Conservation (phyloP, 2,797 vertebrate species). For the Pseudopleuronectes americanus region DNA sequence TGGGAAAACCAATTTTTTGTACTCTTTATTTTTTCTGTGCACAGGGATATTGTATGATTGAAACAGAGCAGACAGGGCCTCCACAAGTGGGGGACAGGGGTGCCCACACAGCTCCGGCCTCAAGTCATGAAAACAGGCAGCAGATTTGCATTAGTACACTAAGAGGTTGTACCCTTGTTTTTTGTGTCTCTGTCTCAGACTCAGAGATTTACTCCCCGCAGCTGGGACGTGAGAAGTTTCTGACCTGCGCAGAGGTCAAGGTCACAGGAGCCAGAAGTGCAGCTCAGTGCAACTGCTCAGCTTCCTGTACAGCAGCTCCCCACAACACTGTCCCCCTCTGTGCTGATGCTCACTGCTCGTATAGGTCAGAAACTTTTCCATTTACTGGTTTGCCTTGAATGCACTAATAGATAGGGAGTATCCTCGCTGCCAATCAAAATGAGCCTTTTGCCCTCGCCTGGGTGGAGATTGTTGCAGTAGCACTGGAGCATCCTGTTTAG, state of each 20-base stretch:
- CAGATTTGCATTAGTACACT: neutral
- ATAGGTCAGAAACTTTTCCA: slow-evolving; percentile 66
- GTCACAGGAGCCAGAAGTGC: slow-evolving; percentile 49
- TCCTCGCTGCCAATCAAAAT: slow-evolving; percentile 80
- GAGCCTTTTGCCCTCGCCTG: slow-evolving; percentile 74
- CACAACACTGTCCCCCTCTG: slow-evolving; percentile 62
- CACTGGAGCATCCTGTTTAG: slow-evolving; percentile 77
- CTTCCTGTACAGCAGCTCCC: slow-evolving; percentile 50
- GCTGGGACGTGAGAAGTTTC: slow-evolving; percentile 50
- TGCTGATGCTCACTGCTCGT: slow-evolving; percentile 46
- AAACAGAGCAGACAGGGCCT: neutral
- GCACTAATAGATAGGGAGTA: slow-evolving; percentile 80
- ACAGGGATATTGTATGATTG: neutral
- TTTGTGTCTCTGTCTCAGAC: neutral
- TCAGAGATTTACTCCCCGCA: slow-evolving; percentile 15
- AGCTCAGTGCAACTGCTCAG: slow-evolving; percentile 31
- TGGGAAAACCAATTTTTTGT: neutral
- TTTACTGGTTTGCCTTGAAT: slow-evolving; percentile 53
- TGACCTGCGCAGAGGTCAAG: slow-evolving; percentile 58
- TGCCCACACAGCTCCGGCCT: neutral
- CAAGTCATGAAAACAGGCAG: neutral
- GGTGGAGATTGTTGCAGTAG: slow-evolving; percentile 72
- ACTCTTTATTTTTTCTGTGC: neutral
- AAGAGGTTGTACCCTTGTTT: slow-evolving; percentile 6
- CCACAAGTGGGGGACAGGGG: no score